Evolutionary conservation across 2,113 vertebrate species (phyloP).

Genomic region (Centropristis striata): DNA sequence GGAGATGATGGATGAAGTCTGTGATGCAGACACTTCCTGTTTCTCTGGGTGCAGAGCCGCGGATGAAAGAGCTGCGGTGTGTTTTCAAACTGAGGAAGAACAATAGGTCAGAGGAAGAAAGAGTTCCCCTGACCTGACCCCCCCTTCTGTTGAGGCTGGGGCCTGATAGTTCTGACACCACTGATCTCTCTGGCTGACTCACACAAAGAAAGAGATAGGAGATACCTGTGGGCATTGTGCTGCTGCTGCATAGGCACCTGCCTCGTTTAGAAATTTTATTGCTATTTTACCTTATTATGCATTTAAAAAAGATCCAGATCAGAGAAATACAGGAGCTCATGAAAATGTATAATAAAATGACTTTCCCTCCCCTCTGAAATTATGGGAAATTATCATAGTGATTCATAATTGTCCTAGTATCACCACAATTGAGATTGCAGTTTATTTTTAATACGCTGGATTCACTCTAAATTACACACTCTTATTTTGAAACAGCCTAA

Average conservation of each 20-base stretch:
- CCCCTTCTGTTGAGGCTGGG: conserved; percentile 67
- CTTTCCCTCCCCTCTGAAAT: not conserved
- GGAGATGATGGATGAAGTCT: conserved; percentile 83
- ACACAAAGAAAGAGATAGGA: conserved; percentile 62
- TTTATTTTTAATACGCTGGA: not conserved
- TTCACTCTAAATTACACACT: no score
- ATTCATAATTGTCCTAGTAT: not conserved
- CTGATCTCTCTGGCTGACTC: conserved; percentile 77
- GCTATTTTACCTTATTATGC: conserved; percentile 17
- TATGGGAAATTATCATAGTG: not conserved
- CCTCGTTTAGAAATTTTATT: conserved; percentile 23
- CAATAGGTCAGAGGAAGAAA: conserved; percentile 85
- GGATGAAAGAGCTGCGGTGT: conserved; percentile 79
- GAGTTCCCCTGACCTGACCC: conserved; percentile 78
- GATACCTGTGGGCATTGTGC: conserved; percentile 72
- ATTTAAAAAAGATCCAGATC: conserved; percentile 16
- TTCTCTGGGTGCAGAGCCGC: conserved; percentile 75
- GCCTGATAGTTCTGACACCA: conserved; percentile 75
- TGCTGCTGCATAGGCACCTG: conserved; percentile 58
- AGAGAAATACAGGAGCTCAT: conserved; percentile 1
- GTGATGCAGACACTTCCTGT: conserved; percentile 83
- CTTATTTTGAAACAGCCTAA: no score
- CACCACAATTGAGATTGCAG: not conserved
- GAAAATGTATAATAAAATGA: not conserved
- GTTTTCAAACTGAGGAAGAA: conserved; percentile 84